Conservation (phyloP, 2,888 invertebrate species). For the Trichogramma evanescens region DNA sequence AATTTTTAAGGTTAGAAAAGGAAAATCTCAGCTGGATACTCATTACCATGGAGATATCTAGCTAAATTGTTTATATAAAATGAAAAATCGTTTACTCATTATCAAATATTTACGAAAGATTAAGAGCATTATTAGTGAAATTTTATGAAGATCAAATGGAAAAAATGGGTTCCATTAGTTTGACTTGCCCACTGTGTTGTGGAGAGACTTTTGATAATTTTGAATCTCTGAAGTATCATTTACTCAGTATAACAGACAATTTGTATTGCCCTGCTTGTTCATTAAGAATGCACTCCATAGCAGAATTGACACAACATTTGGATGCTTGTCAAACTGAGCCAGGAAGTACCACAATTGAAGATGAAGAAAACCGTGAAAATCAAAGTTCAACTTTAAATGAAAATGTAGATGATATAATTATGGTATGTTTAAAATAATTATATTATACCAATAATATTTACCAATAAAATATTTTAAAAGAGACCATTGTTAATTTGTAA, state of each 20-base stretch:
- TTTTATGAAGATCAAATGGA: background rate
- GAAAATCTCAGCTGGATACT: too few species aligned
- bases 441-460: background rate
- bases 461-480: background rate
- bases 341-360: slow-evolving; percentile 14
- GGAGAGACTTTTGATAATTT: slow-evolving; percentile 56
- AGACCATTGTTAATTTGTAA: background rate
- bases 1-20: too few species aligned
- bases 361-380: slow-evolving; percentile 14
- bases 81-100: too few species aligned
- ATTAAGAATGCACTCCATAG: slow-evolving; percentile 51
- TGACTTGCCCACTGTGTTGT: slow-evolving; percentile 61
- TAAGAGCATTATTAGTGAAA: background rate
- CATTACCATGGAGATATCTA: too few species aligned
- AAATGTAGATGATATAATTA: slow-evolving; percentile 24
- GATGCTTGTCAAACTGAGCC: slow-evolving; percentile 37
- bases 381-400: slow-evolving; percentile 12
- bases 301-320: slow-evolving; percentile 55
- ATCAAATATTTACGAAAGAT: too few species aligned
- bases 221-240: slow-evolving; percentile 51
- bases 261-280: slow-evolving; percentile 58
- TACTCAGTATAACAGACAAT: slow-evolving; percentile 53
- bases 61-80: too few species aligned
- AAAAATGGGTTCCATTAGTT: slow-evolving; percentile 51
- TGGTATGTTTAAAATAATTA: slow-evolving; percentile 10